Conservation (phyloP, 2,797 vertebrate genomes). For the Thunnus albacares region DNA sequence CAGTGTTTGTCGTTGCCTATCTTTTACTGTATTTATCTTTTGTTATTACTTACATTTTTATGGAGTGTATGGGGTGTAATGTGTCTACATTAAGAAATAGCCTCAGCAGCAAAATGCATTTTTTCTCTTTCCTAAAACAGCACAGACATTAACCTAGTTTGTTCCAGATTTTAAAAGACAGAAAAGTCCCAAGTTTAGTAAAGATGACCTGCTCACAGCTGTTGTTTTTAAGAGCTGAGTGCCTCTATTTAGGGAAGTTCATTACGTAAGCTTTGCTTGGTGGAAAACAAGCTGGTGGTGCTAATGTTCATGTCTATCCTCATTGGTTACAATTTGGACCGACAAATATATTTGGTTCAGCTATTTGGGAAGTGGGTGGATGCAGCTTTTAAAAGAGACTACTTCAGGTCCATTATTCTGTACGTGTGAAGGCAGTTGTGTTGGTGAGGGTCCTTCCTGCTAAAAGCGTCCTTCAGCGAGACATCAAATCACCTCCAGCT, state of each 20-base stretch:
- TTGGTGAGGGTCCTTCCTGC: constrained; percentile 12
- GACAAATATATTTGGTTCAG: constrained; percentile 22
- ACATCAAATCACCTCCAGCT: constrained; percentile 8
- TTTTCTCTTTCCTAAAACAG: not conserved
- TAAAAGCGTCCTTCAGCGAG: constrained; percentile 39
- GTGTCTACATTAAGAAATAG: too few species aligned
- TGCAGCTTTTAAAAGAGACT: constrained; percentile 15
- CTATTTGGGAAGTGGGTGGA: constrained; percentile 32
- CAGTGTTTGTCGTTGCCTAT: not conserved
- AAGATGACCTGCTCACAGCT: constrained; percentile 7
- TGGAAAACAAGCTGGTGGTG: not conserved
- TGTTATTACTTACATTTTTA: not conserved
- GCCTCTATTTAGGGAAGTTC: constrained; percentile 1
- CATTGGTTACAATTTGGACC: constrained; percentile 13
- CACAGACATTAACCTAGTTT: not conserved
- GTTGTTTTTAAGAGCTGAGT: not conserved
- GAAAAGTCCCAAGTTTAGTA: not conserved
- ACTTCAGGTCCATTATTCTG: constrained; percentile 44
- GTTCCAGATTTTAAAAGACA: not conserved
- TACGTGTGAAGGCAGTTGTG: constrained; percentile 36
- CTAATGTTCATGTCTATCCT: not conserved
- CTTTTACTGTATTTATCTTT: not conserved
- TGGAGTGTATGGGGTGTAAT: not conserved
- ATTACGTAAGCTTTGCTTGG: not conserved
- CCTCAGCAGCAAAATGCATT: not conserved